These are phyloP conservation scores for Poecilia gillii DNA, from an alignment of 2,797 vertebrate genomes.

Conservation along the genomic window DNA sequence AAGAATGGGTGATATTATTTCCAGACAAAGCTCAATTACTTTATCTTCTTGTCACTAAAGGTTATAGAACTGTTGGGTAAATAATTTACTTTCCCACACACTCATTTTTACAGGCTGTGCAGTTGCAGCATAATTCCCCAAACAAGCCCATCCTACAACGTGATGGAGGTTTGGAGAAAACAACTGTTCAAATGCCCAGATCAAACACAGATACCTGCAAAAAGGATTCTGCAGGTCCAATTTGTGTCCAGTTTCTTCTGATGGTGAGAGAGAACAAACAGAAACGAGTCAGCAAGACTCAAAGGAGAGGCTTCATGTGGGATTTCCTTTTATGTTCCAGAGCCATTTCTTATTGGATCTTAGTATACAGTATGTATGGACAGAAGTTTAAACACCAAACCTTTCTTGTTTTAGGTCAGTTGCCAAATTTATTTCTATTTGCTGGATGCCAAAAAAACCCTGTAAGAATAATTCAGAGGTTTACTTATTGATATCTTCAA, in stretches of 20 bases:
- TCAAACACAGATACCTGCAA: conserved; percentile 32
- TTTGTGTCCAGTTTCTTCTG: conserved; percentile 18
- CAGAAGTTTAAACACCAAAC: not conserved
- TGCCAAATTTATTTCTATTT: not conserved
- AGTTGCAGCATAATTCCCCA: conserved; percentile 56
- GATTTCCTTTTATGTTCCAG: not conserved
- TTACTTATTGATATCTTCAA: not conserved
- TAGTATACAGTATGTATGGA: not conserved
- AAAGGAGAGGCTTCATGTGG: conserved; percentile 4
- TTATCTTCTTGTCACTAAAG: conserved; percentile 19
- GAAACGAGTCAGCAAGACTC: conserved; percentile 1
- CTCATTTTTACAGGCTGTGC: conserved; percentile 1
- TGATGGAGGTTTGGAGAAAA: conserved; percentile 30
- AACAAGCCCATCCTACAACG: conserved; percentile 28
- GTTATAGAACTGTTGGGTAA: conserved; percentile 20
- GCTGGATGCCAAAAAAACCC: not conserved
- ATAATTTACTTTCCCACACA: conserved; percentile 26
- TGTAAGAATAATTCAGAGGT: not conserved
- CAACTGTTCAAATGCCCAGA: conserved; percentile 40
- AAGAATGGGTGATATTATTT: conserved; percentile 8
- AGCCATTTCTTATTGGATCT: not conserved
- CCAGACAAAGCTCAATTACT: conserved; percentile 24
- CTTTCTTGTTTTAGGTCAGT: not conserved
- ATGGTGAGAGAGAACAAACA: conserved; percentile 13
- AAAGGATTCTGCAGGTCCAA: conserved; percentile 28